phyloP scores from a whole-genome alignment of 2,113 vertebrate genomes.

The Alethe diademata region DNA sequence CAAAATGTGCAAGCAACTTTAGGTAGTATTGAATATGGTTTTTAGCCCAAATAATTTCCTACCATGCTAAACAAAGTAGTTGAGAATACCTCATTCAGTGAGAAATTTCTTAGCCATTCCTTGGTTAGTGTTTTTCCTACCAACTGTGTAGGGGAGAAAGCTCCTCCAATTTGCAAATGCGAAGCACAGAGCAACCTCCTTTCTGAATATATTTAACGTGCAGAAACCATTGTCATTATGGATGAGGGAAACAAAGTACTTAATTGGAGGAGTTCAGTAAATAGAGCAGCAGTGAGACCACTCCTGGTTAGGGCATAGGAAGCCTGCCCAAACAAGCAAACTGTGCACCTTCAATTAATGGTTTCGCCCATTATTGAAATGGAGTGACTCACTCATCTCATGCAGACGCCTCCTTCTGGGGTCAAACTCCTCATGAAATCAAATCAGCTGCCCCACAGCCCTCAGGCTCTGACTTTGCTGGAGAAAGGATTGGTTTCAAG shows the following conservation, averaged over 20 bases:
- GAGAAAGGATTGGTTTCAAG: neutral
- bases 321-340: conserved; percentile 45
- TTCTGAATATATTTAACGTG: neutral
- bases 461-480: conserved; percentile 11
- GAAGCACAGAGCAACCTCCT: neutral
- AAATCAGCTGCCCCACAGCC: neutral
- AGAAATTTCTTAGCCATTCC: neutral
- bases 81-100: neutral
- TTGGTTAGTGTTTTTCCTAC: neutral
- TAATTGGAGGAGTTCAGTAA: conserved; percentile 18
- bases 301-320: neutral
- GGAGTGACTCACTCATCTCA: conserved; percentile 10
- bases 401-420: neutral
- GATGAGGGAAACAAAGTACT: conserved; percentile 9
- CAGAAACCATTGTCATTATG: neutral
- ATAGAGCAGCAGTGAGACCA: conserved; percentile 31
- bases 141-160: neutral
- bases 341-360: conserved; percentile 12
- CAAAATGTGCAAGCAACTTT: neutral
- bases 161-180: neutral
- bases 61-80: neutral
- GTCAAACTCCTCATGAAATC: conserved; percentile 5
- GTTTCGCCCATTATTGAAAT: conserved; percentile 7
- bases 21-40: neutral
- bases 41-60: neutral